These are phyloP conservation scores for Acleris holmiana DNA, from an alignment of 2,888 invertebrate genomes.

Conservation along the genomic window DNA sequence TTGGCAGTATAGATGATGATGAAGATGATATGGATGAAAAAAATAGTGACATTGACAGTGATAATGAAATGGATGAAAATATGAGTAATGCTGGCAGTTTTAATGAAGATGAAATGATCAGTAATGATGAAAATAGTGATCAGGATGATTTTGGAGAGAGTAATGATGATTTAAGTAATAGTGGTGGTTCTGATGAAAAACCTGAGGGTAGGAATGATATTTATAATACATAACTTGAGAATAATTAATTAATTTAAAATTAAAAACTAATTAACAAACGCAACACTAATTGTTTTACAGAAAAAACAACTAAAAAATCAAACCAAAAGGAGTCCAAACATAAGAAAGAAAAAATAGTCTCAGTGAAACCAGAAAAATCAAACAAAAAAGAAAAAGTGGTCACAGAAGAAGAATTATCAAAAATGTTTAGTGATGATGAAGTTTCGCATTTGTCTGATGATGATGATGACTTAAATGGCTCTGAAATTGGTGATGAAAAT, in stretches of 20 bases:
- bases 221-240: no score
- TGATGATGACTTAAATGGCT: constrained; percentile 51
- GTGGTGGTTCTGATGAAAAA: constrained; percentile 42
- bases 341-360: constrained; percentile 31
- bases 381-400: constrained; percentile 55
- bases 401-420: constrained; percentile 60
- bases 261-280: no score
- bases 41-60: constrained; percentile 43
- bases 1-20: constrained; percentile 40
- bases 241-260: background rate
- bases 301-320: constrained; percentile 49
- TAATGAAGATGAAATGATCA: no score
- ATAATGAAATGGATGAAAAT: constrained; percentile 14
- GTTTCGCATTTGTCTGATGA: constrained; percentile 67
- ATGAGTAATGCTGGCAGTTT: no score
- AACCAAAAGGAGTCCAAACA: constrained; percentile 39
- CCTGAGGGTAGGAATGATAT: constrained; percentile 57
- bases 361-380: constrained; percentile 18
- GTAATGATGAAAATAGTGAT: constrained; percentile 38
- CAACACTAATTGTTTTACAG: no score
- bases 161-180: constrained; percentile 36
- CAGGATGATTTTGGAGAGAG: constrained; percentile 40
- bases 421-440: constrained; percentile 79
- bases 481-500: constrained; percentile 47
- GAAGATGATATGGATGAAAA: constrained; percentile 41